These are phyloP conservation scores for Rhizomys pruinosus DNA, from an alignment of 2,113 vertebrate genomes.

Conservation along the genomic window DNA sequence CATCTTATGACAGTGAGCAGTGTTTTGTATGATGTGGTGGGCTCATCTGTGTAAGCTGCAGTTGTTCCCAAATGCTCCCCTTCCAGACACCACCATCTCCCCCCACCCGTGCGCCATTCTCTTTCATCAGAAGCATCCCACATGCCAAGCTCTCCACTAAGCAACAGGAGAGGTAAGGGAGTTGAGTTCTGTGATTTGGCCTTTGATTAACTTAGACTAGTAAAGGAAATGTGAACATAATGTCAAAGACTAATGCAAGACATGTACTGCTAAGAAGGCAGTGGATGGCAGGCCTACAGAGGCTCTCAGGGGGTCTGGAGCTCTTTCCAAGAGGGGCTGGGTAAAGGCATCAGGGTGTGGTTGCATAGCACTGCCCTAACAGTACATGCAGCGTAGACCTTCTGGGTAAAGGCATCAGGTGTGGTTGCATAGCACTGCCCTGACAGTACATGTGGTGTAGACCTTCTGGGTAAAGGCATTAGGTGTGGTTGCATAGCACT, in stretches of 20 bases:
- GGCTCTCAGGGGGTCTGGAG: no score
- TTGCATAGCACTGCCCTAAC: no score
- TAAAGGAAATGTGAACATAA: not conserved
- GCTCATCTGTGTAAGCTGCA: not conserved
- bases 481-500: no score
- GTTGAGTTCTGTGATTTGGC: not conserved
- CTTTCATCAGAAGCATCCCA: not conserved
- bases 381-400: no score
- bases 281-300: no score
- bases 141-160: not conserved
- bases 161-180: not conserved
- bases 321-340: no score
- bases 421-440: no score
- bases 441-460: no score
- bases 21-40: not conserved
- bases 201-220: not conserved
- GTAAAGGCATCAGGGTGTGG: no score
- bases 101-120: fast-evolving
- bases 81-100: not conserved
- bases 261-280: not conserved
- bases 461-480: no score
- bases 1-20: no score
- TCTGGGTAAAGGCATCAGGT: no score
- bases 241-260: not conserved
- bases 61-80: not conserved